Conservation (phyloP, 2,888 invertebrate species). For the Macrosoma leucophasiata region DNA sequence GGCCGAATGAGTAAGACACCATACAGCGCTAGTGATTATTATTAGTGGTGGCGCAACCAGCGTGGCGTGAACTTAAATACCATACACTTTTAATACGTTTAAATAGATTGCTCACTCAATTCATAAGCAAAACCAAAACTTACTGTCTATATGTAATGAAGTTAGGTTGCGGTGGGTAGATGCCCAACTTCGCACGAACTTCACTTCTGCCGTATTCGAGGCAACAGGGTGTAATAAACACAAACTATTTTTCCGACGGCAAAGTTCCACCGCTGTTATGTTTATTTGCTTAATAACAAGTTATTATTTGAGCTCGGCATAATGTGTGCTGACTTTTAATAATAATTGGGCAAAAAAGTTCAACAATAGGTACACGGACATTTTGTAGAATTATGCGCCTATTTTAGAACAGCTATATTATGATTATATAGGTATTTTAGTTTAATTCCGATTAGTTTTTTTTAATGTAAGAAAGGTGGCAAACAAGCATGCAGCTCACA, state of each 20-base stretch:
- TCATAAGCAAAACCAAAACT: slow-evolving; percentile 10
- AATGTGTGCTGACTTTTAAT: slow-evolving; percentile 6
- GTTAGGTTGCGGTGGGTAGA: slow-evolving; percentile 24
- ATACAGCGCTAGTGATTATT: no score
- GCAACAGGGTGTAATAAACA: slow-evolving; percentile 37
- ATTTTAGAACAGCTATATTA: no score
- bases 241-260: slow-evolving; percentile 31
- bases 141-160: slow-evolving; percentile 20
- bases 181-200: slow-evolving; percentile 1
- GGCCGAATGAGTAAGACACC: no score
- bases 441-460: no score
- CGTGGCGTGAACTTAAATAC: no score
- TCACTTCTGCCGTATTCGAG: slow-evolving; percentile 32
- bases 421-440: no score
- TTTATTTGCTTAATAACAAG: slow-evolving; percentile 16
- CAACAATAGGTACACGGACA: no score
- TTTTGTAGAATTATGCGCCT: no score
- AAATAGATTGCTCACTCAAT: slow-evolving; percentile 6
- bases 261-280: slow-evolving; percentile 32
- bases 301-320: slow-evolving; percentile 1
- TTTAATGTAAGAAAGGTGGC: no score
- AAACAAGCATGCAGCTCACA: no score
- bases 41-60: no score
- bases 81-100: slow-evolving; percentile 8
- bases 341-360: slow-evolving; percentile 10